phyloP scores from a whole-genome alignment of 1,140 invertebrate genomes.

The Lasioglossum albipes region DNA sequence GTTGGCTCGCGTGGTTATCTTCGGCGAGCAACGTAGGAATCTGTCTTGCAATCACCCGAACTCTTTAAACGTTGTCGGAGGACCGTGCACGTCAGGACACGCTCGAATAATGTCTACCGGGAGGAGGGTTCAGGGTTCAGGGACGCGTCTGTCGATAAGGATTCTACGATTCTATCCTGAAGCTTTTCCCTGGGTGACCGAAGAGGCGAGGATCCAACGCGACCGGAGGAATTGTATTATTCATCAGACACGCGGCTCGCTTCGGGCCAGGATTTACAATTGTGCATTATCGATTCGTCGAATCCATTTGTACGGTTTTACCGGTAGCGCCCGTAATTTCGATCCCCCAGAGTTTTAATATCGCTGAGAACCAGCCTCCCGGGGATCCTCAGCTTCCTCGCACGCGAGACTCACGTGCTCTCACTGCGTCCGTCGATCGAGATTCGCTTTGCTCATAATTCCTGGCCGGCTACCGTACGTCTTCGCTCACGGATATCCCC shows the following conservation, averaged over 20 bases:
- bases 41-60: neutral
- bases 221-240: slow-evolving; percentile 46
- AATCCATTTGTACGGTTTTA: slow-evolving; percentile 37
- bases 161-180: slow-evolving; percentile 6
- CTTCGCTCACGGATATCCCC: too few species aligned
- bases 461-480: neutral
- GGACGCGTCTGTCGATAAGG: neutral
- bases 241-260: slow-evolving; percentile 37
- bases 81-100: neutral
- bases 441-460: neutral
- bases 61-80: neutral
- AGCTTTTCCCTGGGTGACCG: neutral
- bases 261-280: slow-evolving; percentile 42
- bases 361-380: neutral
- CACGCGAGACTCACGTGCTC: neutral
- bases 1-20: too few species aligned
- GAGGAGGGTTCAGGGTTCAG: neutral
- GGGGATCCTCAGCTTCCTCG: neutral
- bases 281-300: slow-evolving; percentile 53
- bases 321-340: neutral
- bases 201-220: neutral
- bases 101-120: neutral
- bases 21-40: too few species aligned
- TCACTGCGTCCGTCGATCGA: neutral
- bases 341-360: slow-evolving; percentile 24